phyloP scores from a whole-genome alignment of 2,888 invertebrate species.

The Eristalis tenax region DNA sequence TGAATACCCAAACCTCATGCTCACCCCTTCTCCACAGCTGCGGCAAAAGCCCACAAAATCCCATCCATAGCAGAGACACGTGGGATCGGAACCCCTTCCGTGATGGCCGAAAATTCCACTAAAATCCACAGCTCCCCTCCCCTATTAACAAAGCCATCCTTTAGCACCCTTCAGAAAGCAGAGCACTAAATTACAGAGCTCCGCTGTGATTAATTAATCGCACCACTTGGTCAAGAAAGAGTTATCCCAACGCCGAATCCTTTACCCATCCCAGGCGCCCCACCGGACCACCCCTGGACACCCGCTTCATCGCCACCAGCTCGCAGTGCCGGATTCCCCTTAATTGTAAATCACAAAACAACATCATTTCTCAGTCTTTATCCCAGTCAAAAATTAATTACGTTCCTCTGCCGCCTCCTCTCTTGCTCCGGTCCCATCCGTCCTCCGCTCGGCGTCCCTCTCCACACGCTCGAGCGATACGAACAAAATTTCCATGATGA shows the following conservation, averaged over 20 bases:
- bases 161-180: slow-evolving; percentile 4
- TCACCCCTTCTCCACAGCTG: too few relatives aligned
- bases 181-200: slow-evolving; percentile 23
- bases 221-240: slow-evolving; percentile 16
- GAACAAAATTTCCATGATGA: slow-evolving; percentile 34
- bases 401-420: neutral
- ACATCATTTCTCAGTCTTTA: slow-evolving; percentile 21
- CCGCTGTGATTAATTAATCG: slow-evolving; percentile 17
- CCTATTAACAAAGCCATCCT: neutral
- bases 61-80: too few relatives aligned
- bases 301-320: neutral
- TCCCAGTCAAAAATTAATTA: slow-evolving; percentile 59
- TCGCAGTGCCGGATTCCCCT: neutral
- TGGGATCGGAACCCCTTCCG: too few relatives aligned
- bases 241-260: slow-evolving; percentile 9
- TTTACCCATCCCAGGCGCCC: too few relatives aligned
- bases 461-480: neutral
- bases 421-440: too few relatives aligned
- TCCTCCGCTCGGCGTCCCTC: neutral
- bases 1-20: too few relatives aligned
- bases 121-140: neutral
- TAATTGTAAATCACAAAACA: slow-evolving; percentile 25
- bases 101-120: neutral
- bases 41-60: too few relatives aligned
- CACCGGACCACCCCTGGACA: neutral